Evolutionary conservation across 2,113 vertebrate genomes (phyloP).

Genomic region (Notarius lentiginosus): DNA sequence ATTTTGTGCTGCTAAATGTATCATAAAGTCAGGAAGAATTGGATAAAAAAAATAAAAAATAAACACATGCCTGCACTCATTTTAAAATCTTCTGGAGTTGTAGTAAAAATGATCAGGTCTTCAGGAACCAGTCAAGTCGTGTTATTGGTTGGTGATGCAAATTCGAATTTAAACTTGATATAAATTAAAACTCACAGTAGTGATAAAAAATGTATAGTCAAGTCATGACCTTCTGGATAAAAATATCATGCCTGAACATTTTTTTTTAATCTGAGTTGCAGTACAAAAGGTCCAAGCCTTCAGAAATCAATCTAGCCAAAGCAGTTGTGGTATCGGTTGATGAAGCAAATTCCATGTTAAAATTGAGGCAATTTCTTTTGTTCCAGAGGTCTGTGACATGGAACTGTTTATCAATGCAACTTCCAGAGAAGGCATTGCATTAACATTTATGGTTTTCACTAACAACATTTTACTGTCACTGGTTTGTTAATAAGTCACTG

Average conservation of each 20-base stretch:
- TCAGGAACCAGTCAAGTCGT: background rate
- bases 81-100: background rate
- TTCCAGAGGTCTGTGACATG: background rate
- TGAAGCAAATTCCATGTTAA: slow-evolving; percentile 1
- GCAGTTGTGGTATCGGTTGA: background rate
- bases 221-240: background rate
- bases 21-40: background rate
- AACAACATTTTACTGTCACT: background rate
- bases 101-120: background rate
- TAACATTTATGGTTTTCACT: background rate
- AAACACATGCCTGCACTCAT: background rate
- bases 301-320: background rate
- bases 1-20: background rate
- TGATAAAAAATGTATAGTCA: background rate
- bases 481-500: background rate
- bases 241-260: background rate
- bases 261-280: background rate
- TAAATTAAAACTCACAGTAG: background rate
- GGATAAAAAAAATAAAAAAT: background rate
- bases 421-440: background rate
- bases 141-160: background rate
- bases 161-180: background rate
- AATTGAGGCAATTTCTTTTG: background rate
- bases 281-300: background rate
- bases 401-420: background rate